phyloP scores from a whole-genome alignment of 2,888 invertebrate genomes.

The Eledone cirrhosa region DNA sequence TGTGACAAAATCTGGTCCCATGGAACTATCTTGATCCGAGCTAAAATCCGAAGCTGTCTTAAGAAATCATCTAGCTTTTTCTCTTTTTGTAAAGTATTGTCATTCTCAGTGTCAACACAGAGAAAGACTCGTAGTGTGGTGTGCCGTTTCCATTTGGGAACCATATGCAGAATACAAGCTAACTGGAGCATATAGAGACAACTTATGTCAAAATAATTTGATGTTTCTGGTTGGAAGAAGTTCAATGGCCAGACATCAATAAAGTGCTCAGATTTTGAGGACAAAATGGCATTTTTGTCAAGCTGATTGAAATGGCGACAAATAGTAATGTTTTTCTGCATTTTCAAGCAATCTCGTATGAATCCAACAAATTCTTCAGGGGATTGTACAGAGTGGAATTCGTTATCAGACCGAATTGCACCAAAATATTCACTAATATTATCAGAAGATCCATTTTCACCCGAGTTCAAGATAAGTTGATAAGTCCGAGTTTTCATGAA shows the following conservation, averaged over 20 bases:
- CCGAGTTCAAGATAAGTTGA: constrained; percentile 45
- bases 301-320: constrained; percentile 89
- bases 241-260: constrained; percentile 99
- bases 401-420: constrained; percentile 40
- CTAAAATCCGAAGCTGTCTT: constrained; percentile 85
- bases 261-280: constrained; percentile 75
- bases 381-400: constrained; percentile 51
- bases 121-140: constrained; percentile 84
- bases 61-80: constrained; percentile 73
- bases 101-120: constrained; percentile 69
- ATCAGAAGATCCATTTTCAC: constrained; percentile 39
- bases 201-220: constrained; percentile 87
- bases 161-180: constrained; percentile 93
- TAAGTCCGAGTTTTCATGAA: constrained; percentile 40
- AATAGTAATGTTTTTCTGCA: constrained; percentile 93
- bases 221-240: constrained; percentile 80
- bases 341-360: constrained; percentile 85
- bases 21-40: constrained; percentile 74
- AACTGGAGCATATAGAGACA: constrained; percentile 94
- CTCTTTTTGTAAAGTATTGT: constrained; percentile 59
- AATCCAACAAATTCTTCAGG: constrained; percentile 81
- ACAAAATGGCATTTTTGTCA: constrained; percentile 80
- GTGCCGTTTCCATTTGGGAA: constrained; percentile 74
- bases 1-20: constrained; percentile 68
- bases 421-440: constrained; percentile 47